Conservation (phyloP, 2,888 invertebrate species). For the Camponotus fellah region DNA sequence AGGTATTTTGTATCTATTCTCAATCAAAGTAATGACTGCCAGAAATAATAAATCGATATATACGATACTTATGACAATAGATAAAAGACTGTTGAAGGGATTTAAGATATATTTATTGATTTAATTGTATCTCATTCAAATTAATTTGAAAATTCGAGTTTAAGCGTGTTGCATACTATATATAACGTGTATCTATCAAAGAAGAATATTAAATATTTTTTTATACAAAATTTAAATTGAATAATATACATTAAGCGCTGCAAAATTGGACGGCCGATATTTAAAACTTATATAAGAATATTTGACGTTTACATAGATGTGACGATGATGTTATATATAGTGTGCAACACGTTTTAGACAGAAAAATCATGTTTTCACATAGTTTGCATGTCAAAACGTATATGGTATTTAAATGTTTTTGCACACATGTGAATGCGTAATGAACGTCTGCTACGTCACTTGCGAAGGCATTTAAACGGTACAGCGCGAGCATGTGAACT, state of each 20-base stretch:
- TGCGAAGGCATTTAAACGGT: conserved; percentile 53
- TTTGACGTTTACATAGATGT: neutral
- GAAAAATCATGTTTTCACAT: conserved; percentile 52
- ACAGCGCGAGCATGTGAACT: conserved; percentile 29
- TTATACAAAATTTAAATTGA: neutral
- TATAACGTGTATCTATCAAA: no score
- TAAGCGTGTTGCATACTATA: neutral
- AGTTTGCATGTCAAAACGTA: neutral
- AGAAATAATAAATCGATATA: no score
- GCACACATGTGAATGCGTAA: conserved; percentile 55
- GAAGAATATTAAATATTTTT: no score
- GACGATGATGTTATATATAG: neutral
- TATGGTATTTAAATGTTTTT: conserved; percentile 7
- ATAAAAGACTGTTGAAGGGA: no score
- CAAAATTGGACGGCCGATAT: neutral
- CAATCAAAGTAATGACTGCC: no score
- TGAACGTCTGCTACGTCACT: conserved; percentile 52
- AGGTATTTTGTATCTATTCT: no score
- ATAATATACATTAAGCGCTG: neutral
- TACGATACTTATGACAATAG: no score
- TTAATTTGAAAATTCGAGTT: conserved; percentile 22
- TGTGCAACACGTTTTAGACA: neutral
- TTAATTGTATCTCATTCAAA: no score
- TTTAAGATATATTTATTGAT: no score
- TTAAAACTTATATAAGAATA: neutral